phyloP scores from a whole-genome alignment of 2,888 invertebrate genomes.

The Hyppa rectilinea region DNA sequence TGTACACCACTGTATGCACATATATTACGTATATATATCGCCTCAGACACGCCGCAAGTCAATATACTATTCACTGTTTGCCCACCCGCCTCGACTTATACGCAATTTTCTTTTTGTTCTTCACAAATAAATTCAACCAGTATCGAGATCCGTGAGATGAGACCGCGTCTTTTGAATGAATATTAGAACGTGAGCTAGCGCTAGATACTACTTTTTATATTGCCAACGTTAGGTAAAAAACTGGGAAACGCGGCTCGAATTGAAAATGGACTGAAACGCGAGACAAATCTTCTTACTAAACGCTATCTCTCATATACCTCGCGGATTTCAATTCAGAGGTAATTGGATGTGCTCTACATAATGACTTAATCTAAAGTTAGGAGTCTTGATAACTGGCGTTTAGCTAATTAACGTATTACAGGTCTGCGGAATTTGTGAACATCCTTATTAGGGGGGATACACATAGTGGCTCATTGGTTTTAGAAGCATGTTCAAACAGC shows the following conservation, averaged over 20 bases:
- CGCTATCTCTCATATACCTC: constrained; percentile 30
- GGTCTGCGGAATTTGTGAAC: constrained; percentile 25
- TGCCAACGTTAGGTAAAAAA: constrained; percentile 50
- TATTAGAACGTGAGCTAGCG: constrained; percentile 52
- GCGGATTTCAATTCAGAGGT: constrained; percentile 50
- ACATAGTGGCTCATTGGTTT: constrained; percentile 11
- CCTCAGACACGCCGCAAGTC: constrained; percentile 55
- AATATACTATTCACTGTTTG: constrained; percentile 68
- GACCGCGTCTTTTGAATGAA: constrained; percentile 59
- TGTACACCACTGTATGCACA: constrained; percentile 9
- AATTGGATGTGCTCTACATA: constrained; percentile 48
- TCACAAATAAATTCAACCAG: constrained; percentile 60
- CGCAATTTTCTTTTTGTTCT: constrained; percentile 63
- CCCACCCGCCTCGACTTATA: constrained; percentile 59
- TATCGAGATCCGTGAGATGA: constrained; percentile 45
- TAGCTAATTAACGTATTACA: constrained; percentile 50
- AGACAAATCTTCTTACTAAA: constrained; percentile 37
- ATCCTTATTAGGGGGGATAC: neutral
- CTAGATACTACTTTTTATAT: constrained; percentile 54
- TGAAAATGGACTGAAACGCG: constrained; percentile 43
- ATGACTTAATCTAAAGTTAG: constrained; percentile 44
- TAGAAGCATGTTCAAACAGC: constrained; percentile 23
- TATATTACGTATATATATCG: constrained; percentile 39
- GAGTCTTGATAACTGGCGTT: constrained; percentile 36
- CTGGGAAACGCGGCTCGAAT: constrained; percentile 34